Evolutionary conservation across 1,140 invertebrate genomes (phyloP).

Genomic region (Lepidurus arcticus): DNA sequence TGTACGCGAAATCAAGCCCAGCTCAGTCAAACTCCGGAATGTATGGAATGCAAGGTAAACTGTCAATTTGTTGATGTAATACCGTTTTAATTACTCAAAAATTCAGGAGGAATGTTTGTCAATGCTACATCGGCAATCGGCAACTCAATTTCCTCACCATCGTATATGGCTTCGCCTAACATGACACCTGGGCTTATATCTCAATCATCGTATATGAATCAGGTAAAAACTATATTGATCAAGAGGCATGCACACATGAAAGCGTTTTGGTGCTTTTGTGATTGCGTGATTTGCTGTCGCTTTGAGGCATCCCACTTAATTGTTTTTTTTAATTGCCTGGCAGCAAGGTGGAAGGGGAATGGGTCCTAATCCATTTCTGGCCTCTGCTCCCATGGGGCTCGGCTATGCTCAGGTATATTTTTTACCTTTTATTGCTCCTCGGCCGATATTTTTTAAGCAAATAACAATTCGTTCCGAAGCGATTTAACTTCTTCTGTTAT

Average conservation of each 20-base stretch:
- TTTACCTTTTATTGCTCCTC: neutral
- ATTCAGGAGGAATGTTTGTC: neutral
- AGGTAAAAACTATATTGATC: neutral
- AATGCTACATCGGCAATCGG: neutral
- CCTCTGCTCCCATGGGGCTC: neutral
- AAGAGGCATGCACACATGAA: too few species aligned
- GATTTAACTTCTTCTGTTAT: neutral
- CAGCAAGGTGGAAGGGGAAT: slow-evolving; percentile 13
- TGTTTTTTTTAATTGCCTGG: neutral
- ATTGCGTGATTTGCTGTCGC: too few species aligned
- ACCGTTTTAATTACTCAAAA: neutral
- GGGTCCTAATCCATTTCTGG: slow-evolving; percentile 3
- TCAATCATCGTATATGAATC: neutral
- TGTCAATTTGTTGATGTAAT: neutral
- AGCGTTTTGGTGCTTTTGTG: too few species aligned
- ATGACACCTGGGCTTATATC: neutral
- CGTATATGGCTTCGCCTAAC: neutral
- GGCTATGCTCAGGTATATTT: slow-evolving; percentile 9
- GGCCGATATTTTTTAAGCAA: neutral
- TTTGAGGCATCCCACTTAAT: too few species aligned
- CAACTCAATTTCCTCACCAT: neutral
- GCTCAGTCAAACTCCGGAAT: neutral
- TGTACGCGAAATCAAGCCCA: slow-evolving; percentile 52
- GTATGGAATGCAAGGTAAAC: slow-evolving; percentile 1
- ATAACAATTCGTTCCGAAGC: neutral